Evolutionary conservation across 2,113 vertebrate genomes (phyloP).

Genomic region (Theristicus caerulescens): DNA sequence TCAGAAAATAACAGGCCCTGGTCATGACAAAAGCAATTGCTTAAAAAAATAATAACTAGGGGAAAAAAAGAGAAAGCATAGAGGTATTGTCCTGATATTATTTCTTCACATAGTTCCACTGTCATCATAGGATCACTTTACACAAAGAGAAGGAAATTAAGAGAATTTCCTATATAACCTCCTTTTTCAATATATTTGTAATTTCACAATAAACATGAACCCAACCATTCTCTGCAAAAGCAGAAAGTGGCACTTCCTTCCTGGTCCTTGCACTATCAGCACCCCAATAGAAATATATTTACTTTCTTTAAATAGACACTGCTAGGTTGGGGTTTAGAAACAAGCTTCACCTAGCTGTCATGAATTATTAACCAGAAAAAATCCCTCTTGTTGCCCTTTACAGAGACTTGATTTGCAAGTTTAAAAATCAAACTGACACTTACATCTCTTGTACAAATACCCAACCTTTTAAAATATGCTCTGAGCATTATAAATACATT

Average conservation of each 20-base stretch:
- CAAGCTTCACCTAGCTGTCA: conserved; percentile 45
- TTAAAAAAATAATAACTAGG: background rate
- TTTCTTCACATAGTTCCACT: background rate
- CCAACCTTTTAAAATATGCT: conserved; percentile 64
- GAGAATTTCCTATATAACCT: background rate
- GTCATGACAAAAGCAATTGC: background rate
- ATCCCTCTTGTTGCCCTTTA: conserved; percentile 42
- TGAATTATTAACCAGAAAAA: conserved; percentile 75
- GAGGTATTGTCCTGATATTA: background rate
- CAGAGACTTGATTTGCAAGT: conserved; percentile 69
- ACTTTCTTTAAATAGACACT: conserved; percentile 38
- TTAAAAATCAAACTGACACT: conserved; percentile 74
- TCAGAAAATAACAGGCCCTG: background rate
- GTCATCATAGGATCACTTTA: background rate
- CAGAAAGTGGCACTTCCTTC: conserved; percentile 1
- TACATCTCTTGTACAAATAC: conserved; percentile 55
- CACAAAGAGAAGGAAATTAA: conserved; percentile 4
- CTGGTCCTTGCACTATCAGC: background rate
- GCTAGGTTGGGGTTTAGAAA: conserved; percentile 34
- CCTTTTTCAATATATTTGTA: background rate
- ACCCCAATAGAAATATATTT: background rate
- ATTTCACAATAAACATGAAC: background rate
- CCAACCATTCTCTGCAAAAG: background rate
- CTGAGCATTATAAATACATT: conserved; percentile 67
- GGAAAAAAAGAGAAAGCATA: background rate